These are phyloP conservation scores for Lepidurus apus DNA, from an alignment of 1,140 invertebrate species.

Conservation along the genomic window DNA sequence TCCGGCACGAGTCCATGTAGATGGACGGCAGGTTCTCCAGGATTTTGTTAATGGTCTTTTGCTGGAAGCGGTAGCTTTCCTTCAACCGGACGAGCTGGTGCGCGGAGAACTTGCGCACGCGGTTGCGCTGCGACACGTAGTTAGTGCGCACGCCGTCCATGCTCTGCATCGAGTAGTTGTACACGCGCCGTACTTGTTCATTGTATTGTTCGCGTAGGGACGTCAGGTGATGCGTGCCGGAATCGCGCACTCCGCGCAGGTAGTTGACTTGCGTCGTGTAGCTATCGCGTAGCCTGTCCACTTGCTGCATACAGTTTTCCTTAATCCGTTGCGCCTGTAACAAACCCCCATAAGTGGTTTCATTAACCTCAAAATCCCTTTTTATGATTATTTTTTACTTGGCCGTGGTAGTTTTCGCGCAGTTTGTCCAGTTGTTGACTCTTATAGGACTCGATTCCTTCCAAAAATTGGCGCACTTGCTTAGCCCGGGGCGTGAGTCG, in stretches of 20 bases:
- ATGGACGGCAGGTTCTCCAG: constrained; percentile 87
- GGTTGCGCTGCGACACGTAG: constrained; percentile 88
- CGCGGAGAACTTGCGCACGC: constrained; percentile 88
- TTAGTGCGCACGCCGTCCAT: constrained; percentile 89
- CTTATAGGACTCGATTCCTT: constrained; percentile 85
- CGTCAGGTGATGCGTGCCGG: constrained; percentile 75
- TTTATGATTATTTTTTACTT: constrained; percentile 53
- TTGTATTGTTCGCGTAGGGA: constrained; percentile 83
- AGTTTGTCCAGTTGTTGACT: constrained; percentile 78
- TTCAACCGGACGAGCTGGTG: constrained; percentile 80
- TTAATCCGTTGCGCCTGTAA: constrained; percentile 74
- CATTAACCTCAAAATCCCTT: constrained; percentile 10
- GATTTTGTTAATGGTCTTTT: constrained; percentile 88
- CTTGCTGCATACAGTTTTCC: constrained; percentile 86
- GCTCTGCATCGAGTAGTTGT: constrained; percentile 81
- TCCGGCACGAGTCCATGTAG: constrained; percentile 87
- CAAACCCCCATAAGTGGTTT: not conserved
- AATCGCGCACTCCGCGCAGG: constrained; percentile 80
- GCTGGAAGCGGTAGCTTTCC: constrained; percentile 91
- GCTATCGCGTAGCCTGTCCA: constrained; percentile 87
- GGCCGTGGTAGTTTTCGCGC: constrained; percentile 83
- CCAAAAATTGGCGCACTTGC: constrained; percentile 53
- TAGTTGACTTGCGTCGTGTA: constrained; percentile 82
- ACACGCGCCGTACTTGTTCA: constrained; percentile 77
- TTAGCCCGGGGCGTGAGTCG: constrained; percentile 65